Percentiles rank a stretch among this genome's conserved stretches.
phyloP scores from a whole-genome alignment of 2,113 vertebrate genomes.

The Ramphastos sulfuratus region DNA sequence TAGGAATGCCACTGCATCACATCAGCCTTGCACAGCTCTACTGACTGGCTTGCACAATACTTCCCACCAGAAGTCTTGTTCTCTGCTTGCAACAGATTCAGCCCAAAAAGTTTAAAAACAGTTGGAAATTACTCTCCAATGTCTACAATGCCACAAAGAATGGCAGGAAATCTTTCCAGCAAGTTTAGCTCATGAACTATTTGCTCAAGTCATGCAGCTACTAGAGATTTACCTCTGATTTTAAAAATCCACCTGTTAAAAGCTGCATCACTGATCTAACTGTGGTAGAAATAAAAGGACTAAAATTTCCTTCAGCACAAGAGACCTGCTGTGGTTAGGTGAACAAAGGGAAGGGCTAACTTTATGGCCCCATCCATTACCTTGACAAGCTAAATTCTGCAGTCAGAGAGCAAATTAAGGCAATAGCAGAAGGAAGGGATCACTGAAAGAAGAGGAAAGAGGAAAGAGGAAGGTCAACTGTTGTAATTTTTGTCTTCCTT shows the following conservation, averaged over 20 bases:
- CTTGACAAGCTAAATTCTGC: not conserved
- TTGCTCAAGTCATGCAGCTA: not conserved
- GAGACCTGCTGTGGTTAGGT: not conserved
- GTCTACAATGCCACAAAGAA: not conserved
- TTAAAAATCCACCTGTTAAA: not conserved
- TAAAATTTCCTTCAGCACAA: not conserved
- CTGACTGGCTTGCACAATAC: not conserved
- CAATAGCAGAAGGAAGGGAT: not conserved
- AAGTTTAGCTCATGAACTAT: not conserved
- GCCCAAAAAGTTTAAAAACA: not conserved
- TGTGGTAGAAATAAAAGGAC: not conserved
- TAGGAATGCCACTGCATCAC: fast-evolving
- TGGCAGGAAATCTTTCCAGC: not conserved
- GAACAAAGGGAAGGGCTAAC: not conserved
- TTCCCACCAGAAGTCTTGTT: not conserved
- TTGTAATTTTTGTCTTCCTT: not conserved
- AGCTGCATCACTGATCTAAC: not conserved
- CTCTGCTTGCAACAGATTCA: not conserved
- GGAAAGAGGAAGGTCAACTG: not conserved
- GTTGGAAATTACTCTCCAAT: not conserved
- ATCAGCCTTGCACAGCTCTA: not conserved
- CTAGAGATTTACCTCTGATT: not conserved
- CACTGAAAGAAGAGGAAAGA: not conserved
- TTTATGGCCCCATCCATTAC: not conserved
- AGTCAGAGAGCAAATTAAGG: not conserved